phyloP scores from a whole-genome alignment of 2,888 invertebrate species.

The Rhingia campestris region DNA sequence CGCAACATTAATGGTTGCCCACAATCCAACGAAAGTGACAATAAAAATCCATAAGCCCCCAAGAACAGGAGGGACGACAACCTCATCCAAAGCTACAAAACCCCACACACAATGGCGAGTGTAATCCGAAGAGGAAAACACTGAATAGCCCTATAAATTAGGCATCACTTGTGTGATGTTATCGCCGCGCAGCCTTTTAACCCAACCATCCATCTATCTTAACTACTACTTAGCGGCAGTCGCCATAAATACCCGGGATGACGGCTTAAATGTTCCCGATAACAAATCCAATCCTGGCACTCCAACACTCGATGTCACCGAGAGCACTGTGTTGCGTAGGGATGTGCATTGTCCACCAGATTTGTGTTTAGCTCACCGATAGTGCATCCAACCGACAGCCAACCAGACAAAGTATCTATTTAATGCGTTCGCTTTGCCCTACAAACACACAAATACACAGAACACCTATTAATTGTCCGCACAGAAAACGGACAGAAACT shows the following conservation, averaged over 20 bases:
- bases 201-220: constrained; percentile 73
- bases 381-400: constrained; percentile 68
- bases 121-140: constrained; percentile 47
- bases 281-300: constrained; percentile 46
- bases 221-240: constrained; percentile 74
- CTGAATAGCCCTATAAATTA: constrained; percentile 71
- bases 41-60: constrained; percentile 65
- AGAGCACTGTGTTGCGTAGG: constrained; percentile 44
- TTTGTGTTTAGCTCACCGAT: constrained; percentile 62
- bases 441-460: constrained; percentile 25
- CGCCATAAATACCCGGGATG: constrained; percentile 69
- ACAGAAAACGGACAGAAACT: background rate
- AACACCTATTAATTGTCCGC: constrained; percentile 64
- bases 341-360: constrained; percentile 31
- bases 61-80: constrained; percentile 41
- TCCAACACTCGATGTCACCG: background rate
- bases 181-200: constrained; percentile 69
- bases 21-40: constrained; percentile 68
- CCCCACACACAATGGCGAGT: background rate
- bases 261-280: constrained; percentile 71
- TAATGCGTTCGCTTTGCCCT: constrained; percentile 52
- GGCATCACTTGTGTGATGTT: constrained; percentile 69
- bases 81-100: background rate
- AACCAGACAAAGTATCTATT: constrained; percentile 64
- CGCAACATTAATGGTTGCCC: constrained; percentile 33